These are phyloP conservation scores for Hemitrygon akajei DNA, from an alignment of 2,797 vertebrate genomes.

Conservation along the genomic window DNA sequence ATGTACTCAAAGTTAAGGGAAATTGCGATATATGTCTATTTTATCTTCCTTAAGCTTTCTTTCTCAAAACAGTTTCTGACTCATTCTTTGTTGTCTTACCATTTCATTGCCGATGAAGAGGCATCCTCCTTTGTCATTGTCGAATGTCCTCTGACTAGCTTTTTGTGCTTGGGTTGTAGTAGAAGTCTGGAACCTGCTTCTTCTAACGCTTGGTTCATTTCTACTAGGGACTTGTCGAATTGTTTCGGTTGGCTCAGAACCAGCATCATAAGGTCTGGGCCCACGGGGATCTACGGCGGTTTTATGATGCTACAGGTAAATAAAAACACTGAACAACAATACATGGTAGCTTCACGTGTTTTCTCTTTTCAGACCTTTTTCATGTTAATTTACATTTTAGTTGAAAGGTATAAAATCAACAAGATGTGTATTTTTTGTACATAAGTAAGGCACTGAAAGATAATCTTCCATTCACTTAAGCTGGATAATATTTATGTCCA, in stretches of 20 bases:
- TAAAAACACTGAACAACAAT: background rate
- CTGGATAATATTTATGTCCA: background rate
- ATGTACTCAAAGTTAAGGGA: background rate
- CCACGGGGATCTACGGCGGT: conserved; percentile 48
- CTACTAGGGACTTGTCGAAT: conserved; percentile 52
- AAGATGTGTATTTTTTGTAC: background rate
- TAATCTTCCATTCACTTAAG: background rate
- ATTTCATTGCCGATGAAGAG: conserved; percentile 58
- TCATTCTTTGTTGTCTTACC: conserved; percentile 52
- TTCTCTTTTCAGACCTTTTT: background rate
- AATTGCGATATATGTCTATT: background rate
- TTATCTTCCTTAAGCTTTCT: background rate
- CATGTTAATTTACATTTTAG: background rate
- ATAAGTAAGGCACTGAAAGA: background rate
- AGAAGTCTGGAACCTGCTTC: conserved; percentile 55
- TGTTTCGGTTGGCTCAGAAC: conserved; percentile 39
- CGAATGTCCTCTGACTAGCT: conserved; percentile 43
- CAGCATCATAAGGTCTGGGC: conserved; percentile 58
- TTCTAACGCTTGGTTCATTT: conserved; percentile 15
- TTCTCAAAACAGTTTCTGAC: background rate
- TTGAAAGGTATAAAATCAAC: background rate
- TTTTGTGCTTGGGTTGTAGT: conserved; percentile 39
- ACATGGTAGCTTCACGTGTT: background rate
- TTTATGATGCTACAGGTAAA: background rate
- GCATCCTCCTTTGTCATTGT: conserved; percentile 72